phyloP scores from a whole-genome alignment of 2,797 vertebrate genomes.

The Brachyrhaphis roseni region DNA sequence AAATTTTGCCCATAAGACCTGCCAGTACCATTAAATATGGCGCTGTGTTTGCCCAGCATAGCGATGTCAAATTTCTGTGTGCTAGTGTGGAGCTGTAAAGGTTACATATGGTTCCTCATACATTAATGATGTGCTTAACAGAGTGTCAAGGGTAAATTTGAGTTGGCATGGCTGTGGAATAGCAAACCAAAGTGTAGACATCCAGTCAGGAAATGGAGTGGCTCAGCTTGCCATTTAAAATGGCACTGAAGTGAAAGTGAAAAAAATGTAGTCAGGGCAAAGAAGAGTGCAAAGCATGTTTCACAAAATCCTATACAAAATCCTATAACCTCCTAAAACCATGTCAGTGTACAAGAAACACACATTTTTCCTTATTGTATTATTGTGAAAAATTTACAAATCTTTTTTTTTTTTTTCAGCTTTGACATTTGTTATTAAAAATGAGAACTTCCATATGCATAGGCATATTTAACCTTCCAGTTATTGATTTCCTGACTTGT shows the following conservation, averaged over 20 bases:
- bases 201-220: background rate
- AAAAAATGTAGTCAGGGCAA: background rate
- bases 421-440: background rate
- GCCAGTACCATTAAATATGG: background rate
- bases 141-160: background rate
- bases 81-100: background rate
- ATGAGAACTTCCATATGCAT: background rate
- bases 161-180: background rate
- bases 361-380: background rate
- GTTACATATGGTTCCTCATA: slow-evolving; percentile 1
- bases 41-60: background rate
- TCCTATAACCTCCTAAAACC: background rate
- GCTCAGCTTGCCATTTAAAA: background rate
- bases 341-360: background rate
- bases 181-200: background rate
- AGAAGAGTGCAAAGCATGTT: background rate
- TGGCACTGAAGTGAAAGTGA: background rate
- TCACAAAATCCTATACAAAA: background rate
- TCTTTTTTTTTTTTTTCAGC: background rate
- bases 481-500: background rate
- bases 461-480: background rate
- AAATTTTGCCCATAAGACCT: background rate
- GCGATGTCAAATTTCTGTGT: background rate
- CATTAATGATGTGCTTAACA: slow-evolving; percentile 1
- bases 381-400: background rate